Conservation (phyloP, 2,888 invertebrate species). For the Lydus trimaculatus region DNA sequence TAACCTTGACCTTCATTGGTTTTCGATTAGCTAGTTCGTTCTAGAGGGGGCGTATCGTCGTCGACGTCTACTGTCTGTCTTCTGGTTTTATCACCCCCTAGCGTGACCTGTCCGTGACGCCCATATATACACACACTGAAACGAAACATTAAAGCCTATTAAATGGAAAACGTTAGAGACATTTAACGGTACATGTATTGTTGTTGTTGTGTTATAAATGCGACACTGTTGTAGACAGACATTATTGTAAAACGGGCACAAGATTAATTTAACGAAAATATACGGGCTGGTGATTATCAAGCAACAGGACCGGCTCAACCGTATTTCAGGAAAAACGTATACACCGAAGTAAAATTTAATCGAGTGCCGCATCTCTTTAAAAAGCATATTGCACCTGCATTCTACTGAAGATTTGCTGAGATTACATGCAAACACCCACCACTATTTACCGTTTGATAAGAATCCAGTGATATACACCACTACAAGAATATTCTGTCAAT, state of each 20-base stretch:
- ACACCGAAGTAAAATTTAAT: too few relatives aligned
- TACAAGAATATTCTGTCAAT: slow-evolving; percentile 29
- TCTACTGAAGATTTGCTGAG: slow-evolving; percentile 19
- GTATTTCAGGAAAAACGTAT: too few relatives aligned
- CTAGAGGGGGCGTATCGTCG: slow-evolving; percentile 1
- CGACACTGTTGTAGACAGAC: not conserved
- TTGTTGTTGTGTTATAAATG: not conserved
- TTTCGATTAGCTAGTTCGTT: slow-evolving; percentile 41
- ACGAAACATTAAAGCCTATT: not conserved
- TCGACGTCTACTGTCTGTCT: not conserved
- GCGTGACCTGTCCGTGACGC: slow-evolving; percentile 8
- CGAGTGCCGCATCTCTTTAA: slow-evolving; percentile 8
- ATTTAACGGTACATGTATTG: slow-evolving; percentile 4
- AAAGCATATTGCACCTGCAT: slow-evolving; percentile 11
- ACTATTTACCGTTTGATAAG: slow-evolving; percentile 18
- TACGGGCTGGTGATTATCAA: too few relatives aligned
- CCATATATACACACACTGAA: slow-evolving; percentile 2
- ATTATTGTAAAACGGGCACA: not conserved
- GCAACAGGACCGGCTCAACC: too few relatives aligned
- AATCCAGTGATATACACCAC: slow-evolving; percentile 18
- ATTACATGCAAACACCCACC: slow-evolving; percentile 24
- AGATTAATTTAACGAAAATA: too few relatives aligned
- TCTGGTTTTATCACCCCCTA: slow-evolving; percentile 12
- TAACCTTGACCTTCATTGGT: slow-evolving; percentile 43
- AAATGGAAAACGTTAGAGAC: not conserved